phyloP scores from a whole-genome alignment of 2,113 vertebrate species.

The Channa argus region DNA sequence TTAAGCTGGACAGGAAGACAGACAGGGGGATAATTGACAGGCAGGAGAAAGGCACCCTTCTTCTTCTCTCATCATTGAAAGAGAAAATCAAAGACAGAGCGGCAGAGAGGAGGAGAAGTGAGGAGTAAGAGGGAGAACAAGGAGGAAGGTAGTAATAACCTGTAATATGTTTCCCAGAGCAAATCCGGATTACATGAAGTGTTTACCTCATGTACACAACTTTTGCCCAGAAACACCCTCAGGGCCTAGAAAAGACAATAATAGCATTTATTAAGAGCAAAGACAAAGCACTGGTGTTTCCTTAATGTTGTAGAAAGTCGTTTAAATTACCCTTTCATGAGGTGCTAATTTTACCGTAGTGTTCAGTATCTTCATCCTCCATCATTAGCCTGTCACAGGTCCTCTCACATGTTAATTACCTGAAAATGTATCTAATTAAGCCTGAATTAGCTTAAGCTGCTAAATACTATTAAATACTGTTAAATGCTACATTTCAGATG shows the following conservation, averaged over 20 bases:
- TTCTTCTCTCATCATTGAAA: conserved; percentile 62
- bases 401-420: conserved; percentile 9
- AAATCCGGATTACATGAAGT: conserved; percentile 51
- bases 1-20: conserved; percentile 88
- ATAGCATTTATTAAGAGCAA: conserved; percentile 1
- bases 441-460: not conserved
- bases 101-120: conserved; percentile 48
- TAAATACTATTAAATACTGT: not conserved
- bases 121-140: conserved; percentile 52
- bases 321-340: not conserved
- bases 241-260: conserved; percentile 13
- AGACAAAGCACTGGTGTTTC: not conserved
- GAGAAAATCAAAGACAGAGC: conserved; percentile 58
- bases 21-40: conserved; percentile 90
- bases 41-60: conserved; percentile 84
- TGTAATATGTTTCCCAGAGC: conserved; percentile 45
- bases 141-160: conserved; percentile 42
- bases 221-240: not conserved
- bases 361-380: conserved; percentile 7
- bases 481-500: not conserved
- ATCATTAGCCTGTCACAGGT: conserved; percentile 38
- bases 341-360: not conserved
- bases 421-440: conserved; percentile 24
- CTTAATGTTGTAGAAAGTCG: not conserved
- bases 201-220: conserved; percentile 24